Base-by-base conservation (phyloP, 2,797 vertebrate species). In the Parauchenoglanis punctatus region DNA sequence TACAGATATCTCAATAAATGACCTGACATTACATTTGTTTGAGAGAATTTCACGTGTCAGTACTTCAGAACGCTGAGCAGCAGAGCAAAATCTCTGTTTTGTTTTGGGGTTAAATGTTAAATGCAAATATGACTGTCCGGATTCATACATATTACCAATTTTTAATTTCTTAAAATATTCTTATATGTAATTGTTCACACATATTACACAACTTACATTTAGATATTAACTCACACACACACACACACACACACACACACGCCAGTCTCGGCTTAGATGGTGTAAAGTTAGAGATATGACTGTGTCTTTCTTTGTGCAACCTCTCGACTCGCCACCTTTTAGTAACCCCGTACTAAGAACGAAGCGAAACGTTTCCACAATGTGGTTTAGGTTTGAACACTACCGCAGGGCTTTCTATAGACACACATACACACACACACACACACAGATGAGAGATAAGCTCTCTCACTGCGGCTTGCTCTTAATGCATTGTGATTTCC, bases 361-460 rank as follows among this genome's bases (percentile, higher is more conserved):
- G n/a, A 40, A 65, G 85, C 10, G 7, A 85, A 87, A 85, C 59
- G 20, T 82, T 80, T 87, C 68, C 83, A 87, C 44, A 73, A 81
- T 87, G 77, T 63, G 87, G 85, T 87, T 88, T 90, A 88, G 87
- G 70, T 86, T 78, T 85, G 61, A 88, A 85, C 82, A 88, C 82
- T 65, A 85, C 85, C 87, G 35, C 85, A 85, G 81, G 77, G 85
- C 77, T 78, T 87, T 88, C 35, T 73, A 77, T 59, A 56, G 83
- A 72, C 72, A 72, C 75, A 76, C 65, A 75, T 54, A n/a, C 35
- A 44, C 59, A 83, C 28, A 65, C 12, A 73, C 59, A 56, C 44
- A 87, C 75, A 68, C 28, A 81, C 70, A 77, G 52, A 85, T 49
- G 65, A 75, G 85, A 87, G 87, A 90, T 88, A 89, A 88, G 87